Evolutionary conservation across 1,140 invertebrate species (phyloP).

Genomic region (Apis dorsata): DNA sequence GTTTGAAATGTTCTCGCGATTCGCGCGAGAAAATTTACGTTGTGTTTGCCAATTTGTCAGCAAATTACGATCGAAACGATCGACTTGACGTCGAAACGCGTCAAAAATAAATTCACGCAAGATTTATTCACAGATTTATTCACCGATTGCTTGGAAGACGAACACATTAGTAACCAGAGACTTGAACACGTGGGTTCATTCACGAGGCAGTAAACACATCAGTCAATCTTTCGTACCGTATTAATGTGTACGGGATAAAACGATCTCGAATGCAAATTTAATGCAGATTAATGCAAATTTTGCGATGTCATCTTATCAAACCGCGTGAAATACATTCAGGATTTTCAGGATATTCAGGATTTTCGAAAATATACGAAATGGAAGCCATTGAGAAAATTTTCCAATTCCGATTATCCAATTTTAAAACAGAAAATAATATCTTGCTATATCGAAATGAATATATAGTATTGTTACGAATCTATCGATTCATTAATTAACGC

Average conservation of each 20-base stretch:
- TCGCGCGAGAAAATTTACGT: neutral
- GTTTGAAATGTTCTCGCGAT: neutral
- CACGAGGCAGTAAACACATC: constrained; percentile 17
- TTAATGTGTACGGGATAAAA: constrained; percentile 12
- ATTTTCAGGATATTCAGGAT: too few relatives aligned
- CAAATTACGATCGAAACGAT: too few relatives aligned
- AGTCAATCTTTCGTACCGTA: constrained; percentile 22
- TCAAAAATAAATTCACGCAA: constrained; percentile 26
- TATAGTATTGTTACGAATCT: too few relatives aligned
- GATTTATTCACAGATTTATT: constrained; percentile 39
- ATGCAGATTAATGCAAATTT: constrained; percentile 23
- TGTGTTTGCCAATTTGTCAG: too few relatives aligned
- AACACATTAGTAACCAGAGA: neutral
- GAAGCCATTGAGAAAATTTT: neutral
- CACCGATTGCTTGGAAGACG: constrained; percentile 1
- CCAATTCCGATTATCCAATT: too few relatives aligned
- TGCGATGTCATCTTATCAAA: neutral
- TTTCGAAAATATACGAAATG: too few relatives aligned
- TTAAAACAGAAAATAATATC: too few relatives aligned
- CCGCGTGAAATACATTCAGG: too few relatives aligned
- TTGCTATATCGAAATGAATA: too few relatives aligned
- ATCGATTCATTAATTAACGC: too few relatives aligned
- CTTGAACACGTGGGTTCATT: constrained; percentile 14
- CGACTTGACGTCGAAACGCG: neutral
- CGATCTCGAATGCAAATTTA: neutral